A percentile compares a stretch with the other conserved stretches of the same genome.
Conservation (phyloP, 2,888 invertebrate species). For the Smittia aterrima region DNA sequence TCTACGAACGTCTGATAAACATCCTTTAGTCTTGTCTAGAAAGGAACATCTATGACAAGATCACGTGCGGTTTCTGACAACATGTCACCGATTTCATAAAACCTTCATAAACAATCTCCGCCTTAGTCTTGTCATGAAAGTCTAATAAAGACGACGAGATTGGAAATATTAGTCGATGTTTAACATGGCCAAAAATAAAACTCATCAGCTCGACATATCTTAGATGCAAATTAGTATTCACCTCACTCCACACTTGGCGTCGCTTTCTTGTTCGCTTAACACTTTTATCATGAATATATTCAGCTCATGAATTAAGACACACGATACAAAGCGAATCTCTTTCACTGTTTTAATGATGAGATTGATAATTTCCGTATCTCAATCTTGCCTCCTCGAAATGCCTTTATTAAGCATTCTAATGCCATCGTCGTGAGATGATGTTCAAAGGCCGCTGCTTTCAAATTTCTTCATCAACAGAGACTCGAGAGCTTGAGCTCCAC, state of each 20-base stretch:
- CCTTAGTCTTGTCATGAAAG: neutral
- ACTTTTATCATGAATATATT: slow-evolving; percentile 13
- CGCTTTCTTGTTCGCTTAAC: neutral
- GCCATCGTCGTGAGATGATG: neutral
- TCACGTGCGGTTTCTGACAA: neutral
- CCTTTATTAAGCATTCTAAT: slow-evolving; percentile 27
- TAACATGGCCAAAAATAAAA: neutral
- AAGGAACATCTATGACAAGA: neutral
- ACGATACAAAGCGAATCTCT: neutral
- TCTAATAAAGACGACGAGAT: neutral
- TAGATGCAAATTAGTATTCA: slow-evolving; percentile 2
- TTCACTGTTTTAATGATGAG: slow-evolving; percentile 15
- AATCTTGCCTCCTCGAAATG: slow-evolving; percentile 6
- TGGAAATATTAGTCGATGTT: neutral
- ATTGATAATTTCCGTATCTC: slow-evolving; percentile 35
- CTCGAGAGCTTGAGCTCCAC: neutral
- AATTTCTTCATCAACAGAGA: neutral
- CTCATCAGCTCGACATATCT: neutral
- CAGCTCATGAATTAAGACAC: neutral
- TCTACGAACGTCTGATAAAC: neutral
- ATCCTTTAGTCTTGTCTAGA: neutral
- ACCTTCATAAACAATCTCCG: slow-evolving; percentile 8
- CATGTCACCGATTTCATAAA: neutral
- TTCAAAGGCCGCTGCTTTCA: neutral
- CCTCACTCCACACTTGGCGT: slow-evolving; percentile 6